Conservation (phyloP, 2,113 vertebrate species). For the Macrotis lagotis region DNA sequence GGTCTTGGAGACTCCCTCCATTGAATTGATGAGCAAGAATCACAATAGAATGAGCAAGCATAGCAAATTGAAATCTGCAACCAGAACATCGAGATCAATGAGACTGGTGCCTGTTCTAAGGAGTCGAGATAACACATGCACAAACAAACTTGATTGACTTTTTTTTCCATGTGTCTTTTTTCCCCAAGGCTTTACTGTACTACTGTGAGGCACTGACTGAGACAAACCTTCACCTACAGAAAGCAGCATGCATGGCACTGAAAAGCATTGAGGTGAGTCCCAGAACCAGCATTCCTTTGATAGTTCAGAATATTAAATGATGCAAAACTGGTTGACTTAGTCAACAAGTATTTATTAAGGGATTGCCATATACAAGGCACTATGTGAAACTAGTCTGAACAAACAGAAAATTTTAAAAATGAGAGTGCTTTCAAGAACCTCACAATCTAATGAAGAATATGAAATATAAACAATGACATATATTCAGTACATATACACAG, state of each 20-base stretch:
- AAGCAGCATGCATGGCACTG: constrained; percentile 92
- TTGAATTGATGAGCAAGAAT: not conserved
- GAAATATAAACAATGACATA: not conserved
- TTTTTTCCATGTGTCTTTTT: not conserved
- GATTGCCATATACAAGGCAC: not conserved
- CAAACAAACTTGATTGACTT: not conserved
- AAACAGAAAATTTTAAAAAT: not conserved
- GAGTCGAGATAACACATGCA: not conserved
- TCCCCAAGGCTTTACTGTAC: constrained; percentile 90
- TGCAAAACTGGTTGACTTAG: not conserved
- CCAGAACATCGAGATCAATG: not conserved
- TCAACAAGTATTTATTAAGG: not conserved
- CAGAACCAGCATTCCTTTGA: not conserved
- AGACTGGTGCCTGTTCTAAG: not conserved
- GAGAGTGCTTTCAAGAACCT: not conserved
- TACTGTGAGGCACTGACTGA: constrained; percentile 93
- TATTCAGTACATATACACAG: not conserved
- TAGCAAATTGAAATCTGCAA: not conserved
- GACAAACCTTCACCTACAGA: constrained; percentile 89
- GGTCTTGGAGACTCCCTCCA: not conserved
- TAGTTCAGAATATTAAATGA: not conserved
- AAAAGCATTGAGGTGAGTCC: constrained; percentile 91
- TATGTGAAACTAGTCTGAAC: not conserved
- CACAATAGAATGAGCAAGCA: not conserved
- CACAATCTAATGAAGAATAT: not conserved